Conservation (phyloP, 2,888 invertebrate species). For the Aleiodes alternator region DNA sequence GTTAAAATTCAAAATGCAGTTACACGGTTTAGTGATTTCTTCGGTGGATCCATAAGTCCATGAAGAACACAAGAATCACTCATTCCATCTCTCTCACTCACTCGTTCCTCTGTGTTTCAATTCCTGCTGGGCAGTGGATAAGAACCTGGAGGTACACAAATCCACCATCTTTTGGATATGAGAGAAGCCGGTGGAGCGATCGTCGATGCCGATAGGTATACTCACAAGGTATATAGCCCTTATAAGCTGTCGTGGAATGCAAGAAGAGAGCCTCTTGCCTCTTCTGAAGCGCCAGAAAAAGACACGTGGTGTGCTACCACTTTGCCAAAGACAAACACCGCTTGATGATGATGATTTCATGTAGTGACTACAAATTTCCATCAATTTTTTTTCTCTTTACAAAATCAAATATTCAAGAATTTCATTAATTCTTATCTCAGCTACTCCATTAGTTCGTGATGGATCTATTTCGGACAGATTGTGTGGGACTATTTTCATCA, state of each 20-base stretch:
- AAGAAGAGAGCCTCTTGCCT: slow-evolving; percentile 53
- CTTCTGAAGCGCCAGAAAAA: slow-evolving; percentile 19
- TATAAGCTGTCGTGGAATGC: slow-evolving; percentile 74
- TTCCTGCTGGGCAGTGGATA: slow-evolving; percentile 58
- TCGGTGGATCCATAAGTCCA: slow-evolving; percentile 27
- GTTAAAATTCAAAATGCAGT: slow-evolving; percentile 27
- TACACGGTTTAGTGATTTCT: slow-evolving; percentile 28
- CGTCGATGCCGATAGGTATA: slow-evolving; percentile 61
- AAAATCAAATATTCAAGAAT: slow-evolving; percentile 27
- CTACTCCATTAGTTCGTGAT: slow-evolving; percentile 39
- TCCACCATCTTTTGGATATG: slow-evolving; percentile 68
- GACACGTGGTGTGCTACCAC: slow-evolving; percentile 36
- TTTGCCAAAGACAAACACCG: slow-evolving; percentile 42
- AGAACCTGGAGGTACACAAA: slow-evolving; percentile 67
- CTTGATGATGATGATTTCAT: slow-evolving; percentile 37
- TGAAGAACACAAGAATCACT: slow-evolving; percentile 19
- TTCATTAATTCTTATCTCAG: slow-evolving; percentile 44
- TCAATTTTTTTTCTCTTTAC: slow-evolving; percentile 11
- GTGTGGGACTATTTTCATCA: slow-evolving; percentile 31
- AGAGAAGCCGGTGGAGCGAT: slow-evolving; percentile 58
- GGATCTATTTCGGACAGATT: slow-evolving; percentile 30
- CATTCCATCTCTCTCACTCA: neutral
- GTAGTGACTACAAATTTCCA: slow-evolving; percentile 28
- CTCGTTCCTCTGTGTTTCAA: slow-evolving; percentile 9
- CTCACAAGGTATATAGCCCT: slow-evolving; percentile 18